Base-by-base conservation (phyloP, 2,113 vertebrate genomes). In the Zosterops japonicus region DNA sequence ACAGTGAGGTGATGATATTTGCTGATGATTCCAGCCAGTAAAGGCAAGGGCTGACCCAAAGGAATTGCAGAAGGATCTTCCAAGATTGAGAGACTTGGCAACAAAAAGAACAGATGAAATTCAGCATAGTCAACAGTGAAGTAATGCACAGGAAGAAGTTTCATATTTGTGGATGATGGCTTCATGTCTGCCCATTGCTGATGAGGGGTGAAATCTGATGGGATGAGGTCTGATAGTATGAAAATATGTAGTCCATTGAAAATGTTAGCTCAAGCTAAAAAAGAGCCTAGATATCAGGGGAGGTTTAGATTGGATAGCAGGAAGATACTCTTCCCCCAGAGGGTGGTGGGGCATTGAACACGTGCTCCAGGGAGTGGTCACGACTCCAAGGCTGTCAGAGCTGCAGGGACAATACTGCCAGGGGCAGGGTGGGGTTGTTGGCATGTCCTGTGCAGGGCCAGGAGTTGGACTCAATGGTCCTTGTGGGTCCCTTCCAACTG, bases 291-390 rank as follows among this genome's bases (percentile, higher is more conserved):
- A 19, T 83, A 50, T 31, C 49, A 67, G 49, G 22, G 16, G 16
- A 61, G 14, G 39, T 61, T 68, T 47, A 41, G 29, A 19, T 35
- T 61, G 46, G 46, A 47, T 23, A 35, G 49, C 25, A 76, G 24
- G 17, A 47, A 33, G 6, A 13, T 22, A 29, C 15, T 55, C 31
- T 76, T 76, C 14, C 18, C 5, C 5, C 24, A 55, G 39, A 39
- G 46, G 11, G 4, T n/a, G 20, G 2, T 18, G 0, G 1, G 78
- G 53, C 39, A 29, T n/a, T 60, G 20, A 47, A n/a, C 7, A 53
- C 12, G 23, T 6, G 2, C 18, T 42, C 39, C 53, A 39, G 33
- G 46, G n/a, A 47, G 17, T 21, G 20, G 21, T 12, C 61, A 41
- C 16, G 19, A n/a, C 14, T 39, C 20, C 46, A 68, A 53, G 53